Conservation (phyloP, 2,888 invertebrate species). For the Cremastinae sp. region DNA sequence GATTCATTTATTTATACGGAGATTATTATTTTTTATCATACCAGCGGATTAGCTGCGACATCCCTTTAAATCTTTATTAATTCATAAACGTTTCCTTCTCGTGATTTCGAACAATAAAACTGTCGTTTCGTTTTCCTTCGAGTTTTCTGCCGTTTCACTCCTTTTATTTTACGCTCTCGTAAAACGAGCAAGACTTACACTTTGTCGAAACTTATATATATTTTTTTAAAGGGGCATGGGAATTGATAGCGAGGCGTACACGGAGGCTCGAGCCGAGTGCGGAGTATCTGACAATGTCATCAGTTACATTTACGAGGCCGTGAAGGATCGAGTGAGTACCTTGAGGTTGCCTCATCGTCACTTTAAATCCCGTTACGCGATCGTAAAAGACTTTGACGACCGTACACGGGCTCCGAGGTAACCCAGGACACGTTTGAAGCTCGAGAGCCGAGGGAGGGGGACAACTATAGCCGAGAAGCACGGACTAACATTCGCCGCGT, state of each 20-base stretch:
- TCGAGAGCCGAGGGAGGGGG: conserved; percentile 19
- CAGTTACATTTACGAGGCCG: conserved; percentile 80
- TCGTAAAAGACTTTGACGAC: conserved; percentile 80
- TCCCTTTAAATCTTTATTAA: conserved; percentile 18
- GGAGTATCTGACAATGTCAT: conserved; percentile 79
- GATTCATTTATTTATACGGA: conserved; percentile 1
- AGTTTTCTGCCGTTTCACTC: neutral
- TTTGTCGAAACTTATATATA: conserved; percentile 40
- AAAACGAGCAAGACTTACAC: conserved; percentile 39
- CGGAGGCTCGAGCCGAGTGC: conserved; percentile 67
- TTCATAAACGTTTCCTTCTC: neutral
- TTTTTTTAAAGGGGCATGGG: conserved; percentile 59
- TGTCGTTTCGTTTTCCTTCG: no score
- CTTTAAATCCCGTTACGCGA: conserved; percentile 80
- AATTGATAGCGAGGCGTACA: conserved; percentile 58
- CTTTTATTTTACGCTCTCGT: conserved; percentile 24
- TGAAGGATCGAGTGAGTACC: conserved; percentile 79
- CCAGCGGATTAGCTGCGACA: neutral
- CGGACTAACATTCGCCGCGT: conserved; percentile 56
- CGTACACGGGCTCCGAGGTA: conserved; percentile 67
- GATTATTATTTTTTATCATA: neutral
- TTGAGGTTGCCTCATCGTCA: conserved; percentile 80
- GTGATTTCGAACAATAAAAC: conserved; percentile 28
- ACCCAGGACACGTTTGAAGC: conserved; percentile 34
- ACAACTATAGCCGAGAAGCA: conserved; percentile 55